Evolutionary conservation across 2,888 invertebrate species (phyloP).

Genomic region (Rhaphigaster nebulosa): DNA sequence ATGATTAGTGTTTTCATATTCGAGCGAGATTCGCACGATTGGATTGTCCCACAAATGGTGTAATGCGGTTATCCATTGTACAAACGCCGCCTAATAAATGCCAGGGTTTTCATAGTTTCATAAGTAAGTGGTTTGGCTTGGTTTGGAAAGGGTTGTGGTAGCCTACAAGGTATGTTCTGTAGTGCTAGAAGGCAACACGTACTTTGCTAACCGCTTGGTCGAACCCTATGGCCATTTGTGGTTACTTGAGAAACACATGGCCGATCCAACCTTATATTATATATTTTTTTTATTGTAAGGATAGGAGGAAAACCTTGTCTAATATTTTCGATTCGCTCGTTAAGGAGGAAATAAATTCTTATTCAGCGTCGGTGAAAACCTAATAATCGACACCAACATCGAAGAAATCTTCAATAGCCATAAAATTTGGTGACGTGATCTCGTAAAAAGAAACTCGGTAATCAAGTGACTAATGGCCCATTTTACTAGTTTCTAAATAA

Average conservation of each 20-base stretch:
- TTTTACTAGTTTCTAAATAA: too few species aligned
- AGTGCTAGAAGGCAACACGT: slow-evolving; percentile 2
- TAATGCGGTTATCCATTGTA: slow-evolving; percentile 3
- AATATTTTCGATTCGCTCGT: neutral
- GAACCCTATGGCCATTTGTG: neutral
- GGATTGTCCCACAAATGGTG: neutral
- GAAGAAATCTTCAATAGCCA: neutral
- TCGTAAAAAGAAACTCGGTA: too few species aligned
- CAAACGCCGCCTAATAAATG: neutral
- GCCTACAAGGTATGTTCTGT: neutral
- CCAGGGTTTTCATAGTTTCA: slow-evolving; percentile 36
- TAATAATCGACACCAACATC: neutral
- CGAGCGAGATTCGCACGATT: too few species aligned
- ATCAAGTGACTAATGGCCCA: too few species aligned
- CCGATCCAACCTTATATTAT: neutral
- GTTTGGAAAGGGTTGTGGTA: slow-evolving; percentile 8
- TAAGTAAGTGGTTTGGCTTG: slow-evolving; percentile 21
- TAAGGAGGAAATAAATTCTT: neutral
- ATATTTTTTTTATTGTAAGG: neutral
- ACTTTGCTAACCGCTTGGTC: neutral
- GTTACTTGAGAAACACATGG: neutral
- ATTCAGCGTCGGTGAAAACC: neutral
- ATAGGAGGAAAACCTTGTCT: neutral
- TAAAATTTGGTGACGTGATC: too few species aligned
- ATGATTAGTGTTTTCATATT: too few species aligned